phyloP scores from a whole-genome alignment of 2,888 invertebrate species.

The Thysanoteuthis rhombus region DNA sequence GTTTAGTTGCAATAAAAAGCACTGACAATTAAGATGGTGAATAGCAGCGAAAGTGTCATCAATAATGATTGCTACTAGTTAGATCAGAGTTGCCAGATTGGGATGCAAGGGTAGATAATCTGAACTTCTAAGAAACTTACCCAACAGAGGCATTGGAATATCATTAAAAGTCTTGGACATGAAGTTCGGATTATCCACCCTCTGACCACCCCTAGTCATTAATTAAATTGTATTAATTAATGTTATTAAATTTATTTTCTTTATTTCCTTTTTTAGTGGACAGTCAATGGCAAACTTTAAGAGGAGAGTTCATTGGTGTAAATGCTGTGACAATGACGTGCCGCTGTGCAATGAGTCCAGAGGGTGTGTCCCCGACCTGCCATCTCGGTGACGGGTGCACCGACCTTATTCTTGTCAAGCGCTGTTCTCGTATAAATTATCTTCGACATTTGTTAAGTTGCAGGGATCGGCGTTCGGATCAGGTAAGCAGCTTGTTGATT shows the following conservation, averaged over 20 bases:
- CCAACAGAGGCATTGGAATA: too few relatives aligned
- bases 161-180: too few relatives aligned
- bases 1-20: too few relatives aligned
- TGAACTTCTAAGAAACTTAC: too few relatives aligned
- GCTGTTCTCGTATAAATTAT: slow-evolving; percentile 79
- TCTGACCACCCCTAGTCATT: too few relatives aligned
- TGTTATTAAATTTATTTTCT: not conserved
- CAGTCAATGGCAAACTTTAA: slow-evolving; percentile 71
- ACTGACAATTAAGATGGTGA: too few relatives aligned
- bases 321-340: slow-evolving; percentile 82
- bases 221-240: too few relatives aligned
- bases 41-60: too few relatives aligned
- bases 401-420: slow-evolving; percentile 79
- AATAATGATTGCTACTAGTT: too few relatives aligned
- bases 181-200: too few relatives aligned
- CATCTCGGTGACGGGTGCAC: slow-evolving; percentile 84
- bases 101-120: too few relatives aligned
- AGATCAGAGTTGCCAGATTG: too few relatives aligned
- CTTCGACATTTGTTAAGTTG: slow-evolving; percentile 75
- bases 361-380: slow-evolving; percentile 81
- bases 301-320: slow-evolving; percentile 76
- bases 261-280: not conserved
- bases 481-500: slow-evolving; percentile 71
- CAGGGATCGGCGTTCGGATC: slow-evolving; percentile 73
- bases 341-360: slow-evolving; percentile 78